phyloP scores from a whole-genome alignment of 2,888 invertebrate genomes.

The Cheilosia urbana region DNA sequence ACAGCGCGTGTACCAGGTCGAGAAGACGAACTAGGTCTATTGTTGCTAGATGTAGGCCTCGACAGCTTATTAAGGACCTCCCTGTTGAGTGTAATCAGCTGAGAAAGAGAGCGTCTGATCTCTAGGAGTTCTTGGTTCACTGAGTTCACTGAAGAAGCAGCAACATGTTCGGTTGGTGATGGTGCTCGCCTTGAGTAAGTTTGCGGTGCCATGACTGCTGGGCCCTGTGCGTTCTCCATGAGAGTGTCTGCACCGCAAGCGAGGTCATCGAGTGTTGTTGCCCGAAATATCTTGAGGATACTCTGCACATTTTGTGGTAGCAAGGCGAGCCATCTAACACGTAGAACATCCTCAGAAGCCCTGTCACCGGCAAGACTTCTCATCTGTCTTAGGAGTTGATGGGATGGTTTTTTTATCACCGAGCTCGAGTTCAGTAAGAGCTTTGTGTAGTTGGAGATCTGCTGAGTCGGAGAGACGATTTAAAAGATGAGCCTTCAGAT shows the following conservation, averaged over 20 bases:
- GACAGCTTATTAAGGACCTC: constrained; percentile 4
- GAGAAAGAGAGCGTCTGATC: too few relatives aligned
- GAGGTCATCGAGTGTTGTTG: constrained; percentile 6
- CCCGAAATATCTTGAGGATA: neutral
- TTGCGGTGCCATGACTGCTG: constrained; percentile 5
- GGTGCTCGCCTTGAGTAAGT: neutral
- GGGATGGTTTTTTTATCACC: too few relatives aligned
- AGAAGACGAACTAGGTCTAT: neutral
- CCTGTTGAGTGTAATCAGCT: neutral
- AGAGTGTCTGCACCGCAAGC: neutral
- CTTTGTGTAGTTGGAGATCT: too few relatives aligned
- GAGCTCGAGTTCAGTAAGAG: too few relatives aligned
- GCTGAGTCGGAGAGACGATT: too few relatives aligned
- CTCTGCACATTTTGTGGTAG: neutral
- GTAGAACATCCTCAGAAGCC: neutral
- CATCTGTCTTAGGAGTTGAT: constrained; percentile 21
- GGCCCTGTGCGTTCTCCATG: neutral
- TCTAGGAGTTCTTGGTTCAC: too few relatives aligned
- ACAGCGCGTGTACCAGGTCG: neutral
- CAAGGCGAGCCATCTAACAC: neutral
- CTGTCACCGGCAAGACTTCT: neutral
- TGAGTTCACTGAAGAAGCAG: neutral
- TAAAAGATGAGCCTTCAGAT: too few relatives aligned
- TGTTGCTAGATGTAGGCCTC: too few relatives aligned
- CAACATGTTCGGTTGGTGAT: constrained; percentile 2